Evolutionary conservation across 2,888 invertebrate species (phyloP).

Genomic region (Tetramorium bicarinatum): DNA sequence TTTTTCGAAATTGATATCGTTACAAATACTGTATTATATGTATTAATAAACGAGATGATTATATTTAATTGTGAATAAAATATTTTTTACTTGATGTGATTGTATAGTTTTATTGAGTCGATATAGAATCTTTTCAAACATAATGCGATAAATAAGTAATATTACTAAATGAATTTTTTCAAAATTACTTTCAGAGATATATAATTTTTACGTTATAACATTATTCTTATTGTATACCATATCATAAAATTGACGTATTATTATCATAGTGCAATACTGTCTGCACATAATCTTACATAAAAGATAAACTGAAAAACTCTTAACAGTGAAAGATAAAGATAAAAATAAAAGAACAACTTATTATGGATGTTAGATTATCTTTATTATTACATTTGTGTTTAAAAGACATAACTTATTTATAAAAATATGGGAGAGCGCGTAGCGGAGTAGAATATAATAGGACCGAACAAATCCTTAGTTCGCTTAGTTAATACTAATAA

Average conservation of each 20-base stretch:
- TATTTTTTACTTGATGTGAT: no score
- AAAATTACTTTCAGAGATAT: background rate
- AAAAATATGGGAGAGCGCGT: conserved; percentile 80
- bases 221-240: background rate
- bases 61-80: no score
- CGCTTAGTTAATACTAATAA: conserved; percentile 85
- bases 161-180: background rate
- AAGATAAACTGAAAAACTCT: background rate
- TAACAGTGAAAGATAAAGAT: conserved; percentile 41
- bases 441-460: conserved; percentile 73
- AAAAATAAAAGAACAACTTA: conserved; percentile 81
- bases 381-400: conserved; percentile 85
- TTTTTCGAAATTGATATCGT: no score
- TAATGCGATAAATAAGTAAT: background rate
- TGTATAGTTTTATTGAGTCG: no score
- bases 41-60: no score
- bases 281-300: background rate
- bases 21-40: no score
- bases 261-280: background rate
- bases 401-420: conserved; percentile 85
- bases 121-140: no score
- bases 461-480: conserved; percentile 81
- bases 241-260: background rate
- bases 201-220: background rate
- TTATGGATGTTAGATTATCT: conserved; percentile 85